Evolutionary conservation across 2,888 invertebrate species (phyloP).

Genomic region (Pachliopta kotzebuea): DNA sequence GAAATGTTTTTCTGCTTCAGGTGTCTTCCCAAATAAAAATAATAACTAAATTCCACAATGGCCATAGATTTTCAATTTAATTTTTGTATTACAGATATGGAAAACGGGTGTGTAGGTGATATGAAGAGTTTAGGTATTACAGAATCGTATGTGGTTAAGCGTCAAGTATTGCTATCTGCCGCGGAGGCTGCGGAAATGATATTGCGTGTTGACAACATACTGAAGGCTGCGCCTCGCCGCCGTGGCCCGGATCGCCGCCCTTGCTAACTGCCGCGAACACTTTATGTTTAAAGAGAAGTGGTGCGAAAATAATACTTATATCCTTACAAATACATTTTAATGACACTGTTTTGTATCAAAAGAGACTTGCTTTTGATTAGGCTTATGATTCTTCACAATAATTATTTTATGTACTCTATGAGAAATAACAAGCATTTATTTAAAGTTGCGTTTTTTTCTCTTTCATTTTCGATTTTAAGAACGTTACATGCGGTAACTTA

Average conservation of each 20-base stretch:
- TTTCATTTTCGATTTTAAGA: too few relatives aligned
- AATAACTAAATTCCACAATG: background rate
- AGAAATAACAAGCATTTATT: constrained; percentile 29
- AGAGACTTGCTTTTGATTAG: background rate
- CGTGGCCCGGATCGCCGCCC: constrained; percentile 92
- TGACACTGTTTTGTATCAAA: too few relatives aligned
- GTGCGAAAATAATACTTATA: background rate
- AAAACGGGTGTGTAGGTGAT: constrained; percentile 91
- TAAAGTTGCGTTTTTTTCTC: too few relatives aligned
- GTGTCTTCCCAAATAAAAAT: background rate
- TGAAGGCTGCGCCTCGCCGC: constrained; percentile 93
- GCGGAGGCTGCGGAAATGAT: constrained; percentile 99
- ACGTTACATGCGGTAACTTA: background rate
- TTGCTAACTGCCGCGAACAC: constrained; percentile 76
- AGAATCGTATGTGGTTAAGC: constrained; percentile 98
- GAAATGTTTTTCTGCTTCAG: background rate
- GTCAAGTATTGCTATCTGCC: constrained; percentile 96
- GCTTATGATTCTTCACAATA: constrained; percentile 17
- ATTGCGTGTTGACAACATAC: constrained; percentile 97
- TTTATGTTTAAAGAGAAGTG: constrained; percentile 7
- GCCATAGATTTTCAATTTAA: background rate
- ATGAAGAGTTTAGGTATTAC: constrained; percentile 96
- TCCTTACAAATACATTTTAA: too few relatives aligned
- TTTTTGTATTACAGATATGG: constrained; percentile 85
- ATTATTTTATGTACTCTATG: constrained; percentile 24